phyloP scores from a whole-genome alignment of 2,888 invertebrate genomes.

The Archips crataeganus region DNA sequence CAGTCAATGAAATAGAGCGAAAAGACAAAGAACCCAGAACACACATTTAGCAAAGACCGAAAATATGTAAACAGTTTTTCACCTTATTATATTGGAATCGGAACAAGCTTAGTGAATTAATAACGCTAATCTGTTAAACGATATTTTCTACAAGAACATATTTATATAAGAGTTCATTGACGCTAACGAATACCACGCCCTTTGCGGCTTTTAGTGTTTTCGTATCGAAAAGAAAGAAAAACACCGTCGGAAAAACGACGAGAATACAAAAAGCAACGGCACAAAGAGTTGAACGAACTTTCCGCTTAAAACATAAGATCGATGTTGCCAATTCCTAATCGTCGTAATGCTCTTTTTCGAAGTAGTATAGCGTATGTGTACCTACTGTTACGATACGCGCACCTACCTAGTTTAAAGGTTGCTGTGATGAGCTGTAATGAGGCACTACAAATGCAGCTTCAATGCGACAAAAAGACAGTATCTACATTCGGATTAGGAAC shows the following conservation, averaged over 20 bases:
- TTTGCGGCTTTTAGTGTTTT: neutral
- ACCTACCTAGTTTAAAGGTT: no score
- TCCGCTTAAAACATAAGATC: slow-evolving; percentile 31
- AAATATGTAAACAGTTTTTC: no score
- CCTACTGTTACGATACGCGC: no score
- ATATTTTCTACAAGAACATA: neutral
- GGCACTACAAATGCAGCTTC: neutral
- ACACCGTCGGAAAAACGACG: neutral
- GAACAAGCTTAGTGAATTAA: neutral
- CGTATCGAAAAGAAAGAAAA: slow-evolving; percentile 1
- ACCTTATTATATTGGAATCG: no score
- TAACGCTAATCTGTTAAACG: neutral
- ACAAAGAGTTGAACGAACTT: slow-evolving; percentile 32
- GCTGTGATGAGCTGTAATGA: neutral
- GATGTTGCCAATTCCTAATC: slow-evolving; percentile 18
- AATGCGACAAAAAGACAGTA: neutral
- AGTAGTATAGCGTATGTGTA: neutral
- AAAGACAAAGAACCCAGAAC: neutral
- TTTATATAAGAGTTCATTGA: neutral
- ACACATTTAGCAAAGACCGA: neutral
- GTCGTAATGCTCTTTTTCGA: neutral
- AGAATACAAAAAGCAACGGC: slow-evolving; percentile 23
- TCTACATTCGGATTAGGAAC: neutral
- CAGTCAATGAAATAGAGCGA: neutral
- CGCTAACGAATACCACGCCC: neutral